Evolutionary conservation across 2,113 vertebrate genomes (phyloP), one percentile per base, ranked within the genome.

Genomic region (Microtus ochrogaster): DNA sequence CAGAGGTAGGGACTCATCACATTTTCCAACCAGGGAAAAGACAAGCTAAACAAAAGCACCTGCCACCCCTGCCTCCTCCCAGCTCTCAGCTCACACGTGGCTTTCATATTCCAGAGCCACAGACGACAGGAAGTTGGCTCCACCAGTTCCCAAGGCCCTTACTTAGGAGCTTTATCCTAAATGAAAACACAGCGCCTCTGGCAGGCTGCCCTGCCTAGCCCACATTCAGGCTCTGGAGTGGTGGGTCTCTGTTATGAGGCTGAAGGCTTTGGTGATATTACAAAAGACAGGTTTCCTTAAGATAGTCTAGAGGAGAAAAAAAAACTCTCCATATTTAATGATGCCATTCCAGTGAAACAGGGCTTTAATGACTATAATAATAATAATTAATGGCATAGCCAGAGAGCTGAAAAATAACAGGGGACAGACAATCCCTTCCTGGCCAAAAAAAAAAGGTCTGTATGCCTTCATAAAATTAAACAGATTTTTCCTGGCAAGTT

Each of bases 311-410:
- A 97, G n/a, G 14, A 7, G 28, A 7, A 97, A 10, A 97, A 90
- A 97, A 97, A 88, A 87, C 87, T 76, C 33, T 89, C 93, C 96
- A 86, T 96, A 95, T 96, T 97, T 98, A 94, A 96, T 97, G 89
- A 77, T 91, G 91, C 30, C 95, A 22, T 96, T 97, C 91, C 65
- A 97, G 89, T 16, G 9, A 72, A 94, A 72, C 84, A 94, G 85
- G 68, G 73, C 77, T 95, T 97, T 97, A 97, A 98, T 98, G 97
- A 97, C 96, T 79, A 90, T 98, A 74, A 97, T 97, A 95, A 95
- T 97, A 97, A 98, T 97, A 97, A 96, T 98, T 97, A 97, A 92
- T 94, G 97, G 85, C 95, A 94, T 94, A 98, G 96, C 5, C 83
- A 90, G 88, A 96, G 96, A 97, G 96, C 72, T 97, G 96, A 97